Base-by-base conservation (phyloP, 2,113 vertebrate genomes). In the Embiotoca jacksoni region DNA sequence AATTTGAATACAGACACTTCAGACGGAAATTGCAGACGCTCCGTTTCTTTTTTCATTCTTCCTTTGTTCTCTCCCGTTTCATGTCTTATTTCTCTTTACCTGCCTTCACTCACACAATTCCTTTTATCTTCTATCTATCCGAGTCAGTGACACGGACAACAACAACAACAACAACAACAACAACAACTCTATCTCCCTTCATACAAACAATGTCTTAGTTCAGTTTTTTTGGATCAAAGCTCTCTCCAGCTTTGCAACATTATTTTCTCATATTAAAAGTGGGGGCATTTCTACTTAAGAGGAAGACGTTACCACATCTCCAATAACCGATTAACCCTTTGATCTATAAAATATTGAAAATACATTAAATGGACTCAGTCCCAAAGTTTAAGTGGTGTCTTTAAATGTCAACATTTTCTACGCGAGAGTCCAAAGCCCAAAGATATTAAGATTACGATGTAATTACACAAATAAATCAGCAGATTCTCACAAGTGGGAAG, bases 111-210 rank as follows among this genome's bases (percentile, higher is more conserved):
- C 11, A 14, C 15, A 36, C 11, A 32, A 2, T 46, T 58, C 54
- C 14, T 66, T 72, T 66, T 11, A 54, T 47, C 47, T 60, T 35
- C 63, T 9, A 4, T 50, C 44, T 35, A 32, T 30, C 76, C 1
- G 23, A 4, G 1, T 49, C 23, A 23, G 23, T 23, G 23, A 23
- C 23, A 23, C 23, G 23, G 23, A 23, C 23, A 23, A 23, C 23
- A 23, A 23, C 23, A 23, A 23, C 23, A 23, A 23, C 23, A 23
- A 23, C 23, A 23, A 23, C 23, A 23, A 23, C 23, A 11, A 53
- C 70, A 7, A 23, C 23, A 3, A 7, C 30, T 52, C 10, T 59
- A 31, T 44, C 46, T 32, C n/a, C 14, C 7, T 65, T 5, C 10
- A 5, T 67, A 32, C 4, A 44, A 44, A 44, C 41, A 11, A 44